These are phyloP conservation scores for Scaptomyza montana DNA, from an alignment of 1,140 invertebrate genomes.

Conservation along the genomic window DNA sequence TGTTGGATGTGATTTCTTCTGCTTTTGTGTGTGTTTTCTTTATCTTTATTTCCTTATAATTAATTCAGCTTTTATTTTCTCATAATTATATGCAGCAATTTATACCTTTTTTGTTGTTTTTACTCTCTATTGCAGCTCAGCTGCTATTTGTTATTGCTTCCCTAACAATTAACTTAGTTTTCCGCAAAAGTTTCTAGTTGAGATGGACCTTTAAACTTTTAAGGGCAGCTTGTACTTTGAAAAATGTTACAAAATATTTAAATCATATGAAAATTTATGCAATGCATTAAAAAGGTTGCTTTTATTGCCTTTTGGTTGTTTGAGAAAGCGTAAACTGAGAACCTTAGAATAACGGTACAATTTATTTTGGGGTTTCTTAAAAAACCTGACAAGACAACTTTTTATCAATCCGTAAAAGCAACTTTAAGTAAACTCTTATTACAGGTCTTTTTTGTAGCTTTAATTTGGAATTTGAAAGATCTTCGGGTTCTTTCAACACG, in stretches of 20 bases:
- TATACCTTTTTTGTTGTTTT: constrained; percentile 25
- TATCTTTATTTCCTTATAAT: constrained; percentile 57
- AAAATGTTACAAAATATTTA: constrained; percentile 31
- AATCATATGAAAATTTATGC: constrained; percentile 22
- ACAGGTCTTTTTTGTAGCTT: not conserved
- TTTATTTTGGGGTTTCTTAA: constrained; percentile 3
- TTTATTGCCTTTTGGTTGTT: not conserved
- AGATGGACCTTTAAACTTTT: constrained; percentile 2
- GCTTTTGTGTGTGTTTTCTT: constrained; percentile 35
- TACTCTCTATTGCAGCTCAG: constrained; percentile 16
- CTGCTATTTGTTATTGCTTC: constrained; percentile 19
- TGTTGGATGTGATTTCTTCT: not conserved
- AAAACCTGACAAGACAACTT: constrained; percentile 12
- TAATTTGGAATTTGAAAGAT: not conserved
- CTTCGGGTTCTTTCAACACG: not conserved
- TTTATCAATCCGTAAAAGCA: constrained; percentile 2
- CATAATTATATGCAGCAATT: constrained; percentile 74
- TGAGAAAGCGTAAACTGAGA: constrained; percentile 27
- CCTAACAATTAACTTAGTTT: constrained; percentile 71
- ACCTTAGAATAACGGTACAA: constrained; percentile 26
- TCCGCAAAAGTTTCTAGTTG: constrained; percentile 33
- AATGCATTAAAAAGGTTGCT: not conserved
- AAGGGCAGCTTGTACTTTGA: not conserved
- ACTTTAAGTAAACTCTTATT: not conserved
- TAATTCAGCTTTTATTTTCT: constrained; percentile 68